A percentile compares a stretch with the other conserved stretches of the same genome.
Evolutionary conservation across 2,797 vertebrate species (phyloP).

Genomic region (Eidolon dupreanum): DNA sequence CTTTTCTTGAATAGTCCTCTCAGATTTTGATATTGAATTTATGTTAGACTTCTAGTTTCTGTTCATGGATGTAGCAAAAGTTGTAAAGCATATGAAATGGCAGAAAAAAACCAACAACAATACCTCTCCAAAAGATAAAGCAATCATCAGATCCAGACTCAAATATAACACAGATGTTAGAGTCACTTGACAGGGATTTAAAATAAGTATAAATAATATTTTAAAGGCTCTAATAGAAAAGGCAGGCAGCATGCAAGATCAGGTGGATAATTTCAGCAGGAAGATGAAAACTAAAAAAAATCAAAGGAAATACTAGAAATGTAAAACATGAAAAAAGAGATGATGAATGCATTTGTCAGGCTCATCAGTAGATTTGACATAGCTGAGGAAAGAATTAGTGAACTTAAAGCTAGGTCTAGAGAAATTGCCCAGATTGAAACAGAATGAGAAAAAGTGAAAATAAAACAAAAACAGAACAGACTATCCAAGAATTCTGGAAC

Average conservation of each 20-base stretch:
- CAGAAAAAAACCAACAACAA: not conserved
- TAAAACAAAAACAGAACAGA: not conserved
- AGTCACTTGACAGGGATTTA: not conserved
- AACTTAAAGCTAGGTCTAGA: slow-evolving; percentile 7
- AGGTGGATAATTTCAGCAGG: not conserved
- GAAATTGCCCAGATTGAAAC: slow-evolving; percentile 19
- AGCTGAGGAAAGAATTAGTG: not conserved
- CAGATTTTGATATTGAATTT: slow-evolving; percentile 20
- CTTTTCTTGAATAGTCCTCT: not conserved
- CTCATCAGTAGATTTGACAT: not conserved
- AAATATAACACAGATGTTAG: slow-evolving; percentile 20
- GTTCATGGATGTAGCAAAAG: not conserved
- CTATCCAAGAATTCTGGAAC: not conserved
- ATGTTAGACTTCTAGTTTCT: not conserved
- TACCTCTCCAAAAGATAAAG: not conserved
- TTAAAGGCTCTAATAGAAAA: not conserved
- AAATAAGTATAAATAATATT: not conserved
- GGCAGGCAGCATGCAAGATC: not conserved
- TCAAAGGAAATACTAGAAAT: not conserved
- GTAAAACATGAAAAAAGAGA: not conserved
- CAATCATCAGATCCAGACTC: not conserved
- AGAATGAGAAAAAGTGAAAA: slow-evolving; percentile 22
- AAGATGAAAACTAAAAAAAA: slow-evolving; percentile 17
- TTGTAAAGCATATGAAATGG: not conserved
- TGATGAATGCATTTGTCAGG: not conserved